Percentiles rank a stretch among this genome's conserved stretches.
Evolutionary conservation across 2,113 vertebrate genomes (phyloP).

Genomic region (Erythrolamprus reginae): DNA sequence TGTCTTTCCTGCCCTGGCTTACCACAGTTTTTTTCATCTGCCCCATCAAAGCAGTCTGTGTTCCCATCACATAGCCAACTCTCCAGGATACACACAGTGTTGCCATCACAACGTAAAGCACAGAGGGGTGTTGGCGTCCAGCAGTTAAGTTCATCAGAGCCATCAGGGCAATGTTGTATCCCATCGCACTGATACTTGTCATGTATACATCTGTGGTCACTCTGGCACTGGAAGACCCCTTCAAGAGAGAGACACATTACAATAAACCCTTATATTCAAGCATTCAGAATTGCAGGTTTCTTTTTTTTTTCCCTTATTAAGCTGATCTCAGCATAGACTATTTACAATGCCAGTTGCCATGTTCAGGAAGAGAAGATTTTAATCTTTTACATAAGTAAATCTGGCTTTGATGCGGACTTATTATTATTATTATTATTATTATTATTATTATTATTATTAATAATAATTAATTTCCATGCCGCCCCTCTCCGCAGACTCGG

Average conservation of each 20-base stretch:
- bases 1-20: slow-evolving; percentile 36
- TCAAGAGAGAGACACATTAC: neutral
- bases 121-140: slow-evolving; percentile 67
- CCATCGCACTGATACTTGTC: slow-evolving; percentile 75
- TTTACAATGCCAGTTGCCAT: neutral
- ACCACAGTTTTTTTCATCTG: slow-evolving; percentile 78
- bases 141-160: slow-evolving; percentile 79
- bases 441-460: too few relatives aligned
- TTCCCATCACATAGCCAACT: slow-evolving; percentile 84
- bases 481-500: too few relatives aligned
- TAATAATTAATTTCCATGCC: too few relatives aligned
- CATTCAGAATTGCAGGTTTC: neutral
- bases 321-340: neutral
- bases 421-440: too few relatives aligned
- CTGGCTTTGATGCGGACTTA: neutral
- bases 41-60: slow-evolving; percentile 75
- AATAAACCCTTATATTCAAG: neutral
- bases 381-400: neutral
- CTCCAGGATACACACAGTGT: slow-evolving; percentile 74
- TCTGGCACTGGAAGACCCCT: slow-evolving; percentile 75
- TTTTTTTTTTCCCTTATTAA: neutral
- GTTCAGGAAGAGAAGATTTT: neutral
- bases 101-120: slow-evolving; percentile 70
- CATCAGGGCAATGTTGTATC: slow-evolving; percentile 72
- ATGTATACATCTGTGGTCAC: slow-evolving; percentile 67